These are phyloP conservation scores for Megaptera novaeangliae DNA, from an alignment of 2,113 vertebrate species.

Conservation along the genomic window DNA sequence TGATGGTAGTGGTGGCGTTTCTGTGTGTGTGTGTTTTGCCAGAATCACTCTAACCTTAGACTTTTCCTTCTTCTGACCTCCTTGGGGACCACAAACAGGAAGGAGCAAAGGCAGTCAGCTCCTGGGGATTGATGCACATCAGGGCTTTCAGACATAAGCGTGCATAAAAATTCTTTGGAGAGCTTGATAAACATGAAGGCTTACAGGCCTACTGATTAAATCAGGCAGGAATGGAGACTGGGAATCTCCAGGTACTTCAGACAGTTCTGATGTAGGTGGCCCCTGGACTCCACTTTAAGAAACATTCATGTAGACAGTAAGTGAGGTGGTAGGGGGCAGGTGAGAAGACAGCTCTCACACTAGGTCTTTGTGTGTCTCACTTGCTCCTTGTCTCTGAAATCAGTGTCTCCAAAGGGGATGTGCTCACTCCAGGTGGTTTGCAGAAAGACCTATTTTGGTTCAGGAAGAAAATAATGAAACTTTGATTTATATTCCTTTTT, in stretches of 20 bases:
- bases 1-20: accelerated
- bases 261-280: not conserved
- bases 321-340: not conserved
- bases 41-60: not conserved
- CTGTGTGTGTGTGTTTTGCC: not conserved
- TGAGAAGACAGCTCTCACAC: not conserved
- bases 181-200: not conserved
- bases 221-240: not conserved
- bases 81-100: not conserved
- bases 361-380: not conserved
- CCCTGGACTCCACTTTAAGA: not conserved
- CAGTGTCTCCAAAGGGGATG: not conserved
- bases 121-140: not conserved
- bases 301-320: not conserved
- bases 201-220: not conserved
- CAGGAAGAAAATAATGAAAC: not conserved
- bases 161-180: not conserved
- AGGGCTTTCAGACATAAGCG: not conserved
- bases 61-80: not conserved
- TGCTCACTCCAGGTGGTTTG: not conserved
- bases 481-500: not conserved
- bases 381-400: not conserved
- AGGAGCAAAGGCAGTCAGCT: not conserved
- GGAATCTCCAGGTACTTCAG: not conserved
- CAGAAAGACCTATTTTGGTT: not conserved